These are phyloP conservation scores for Meganola albula DNA, from an alignment of 2,888 invertebrate species.

Conservation along the genomic window DNA sequence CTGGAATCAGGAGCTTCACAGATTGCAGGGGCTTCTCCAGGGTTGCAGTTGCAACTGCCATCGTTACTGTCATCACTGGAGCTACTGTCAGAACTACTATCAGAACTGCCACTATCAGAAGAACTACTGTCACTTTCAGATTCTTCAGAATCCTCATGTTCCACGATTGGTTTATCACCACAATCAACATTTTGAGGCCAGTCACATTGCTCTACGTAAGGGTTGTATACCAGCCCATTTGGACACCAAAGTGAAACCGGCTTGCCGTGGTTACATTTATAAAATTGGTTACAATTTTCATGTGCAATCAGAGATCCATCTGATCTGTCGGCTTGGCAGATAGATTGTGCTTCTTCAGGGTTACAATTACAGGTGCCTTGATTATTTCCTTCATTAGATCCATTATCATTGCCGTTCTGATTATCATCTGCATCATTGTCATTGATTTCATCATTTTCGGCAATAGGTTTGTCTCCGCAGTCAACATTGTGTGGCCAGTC, in stretches of 20 bases:
- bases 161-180: slow-evolving; percentile 28
- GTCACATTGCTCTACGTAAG: slow-evolving; percentile 32
- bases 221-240: slow-evolving; percentile 31
- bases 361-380: slow-evolving; percentile 26
- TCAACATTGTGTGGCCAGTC: slow-evolving; percentile 29
- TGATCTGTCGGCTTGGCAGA: slow-evolving; percentile 32
- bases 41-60: slow-evolving; percentile 23
- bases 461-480: slow-evolving; percentile 20
- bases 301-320: slow-evolving; percentile 34
- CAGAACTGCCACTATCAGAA: slow-evolving; percentile 1
- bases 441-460: slow-evolving; percentile 4
- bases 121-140: slow-evolving; percentile 3
- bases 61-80: not conserved
- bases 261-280: slow-evolving; percentile 28
- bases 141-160: slow-evolving; percentile 10
- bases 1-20: slow-evolving; percentile 26
- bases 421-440: slow-evolving; percentile 8
- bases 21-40: slow-evolving; percentile 31
- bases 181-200: slow-evolving; percentile 40
- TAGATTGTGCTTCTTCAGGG: slow-evolving; percentile 31
- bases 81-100: slow-evolving; percentile 1
- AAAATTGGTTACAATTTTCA: slow-evolving; percentile 42
- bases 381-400: slow-evolving; percentile 3
- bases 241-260: slow-evolving; percentile 30
- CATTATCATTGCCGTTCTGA: slow-evolving; percentile 1